These are phyloP conservation scores for Podarcis cretensis DNA, from an alignment of 2,113 vertebrate species.

Conservation along the genomic window DNA sequence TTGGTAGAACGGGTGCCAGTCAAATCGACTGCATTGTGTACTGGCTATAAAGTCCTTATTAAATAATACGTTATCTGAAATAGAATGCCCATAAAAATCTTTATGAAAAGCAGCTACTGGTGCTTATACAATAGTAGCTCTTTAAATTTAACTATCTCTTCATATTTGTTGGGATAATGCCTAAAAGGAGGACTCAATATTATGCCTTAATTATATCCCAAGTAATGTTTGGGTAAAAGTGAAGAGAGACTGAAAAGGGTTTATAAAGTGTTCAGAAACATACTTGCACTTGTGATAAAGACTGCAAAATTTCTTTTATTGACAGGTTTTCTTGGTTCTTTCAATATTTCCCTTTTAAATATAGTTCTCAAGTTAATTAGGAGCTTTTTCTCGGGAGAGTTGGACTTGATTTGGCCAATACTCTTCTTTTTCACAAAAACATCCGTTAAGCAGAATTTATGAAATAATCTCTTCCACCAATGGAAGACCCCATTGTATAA, in stretches of 20 bases:
- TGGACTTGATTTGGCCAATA: too few relatives aligned
- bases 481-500: background rate
- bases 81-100: conserved; percentile 4
- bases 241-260: background rate
- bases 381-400: too few relatives aligned
- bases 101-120: background rate
- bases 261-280: background rate
- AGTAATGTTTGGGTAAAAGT: background rate
- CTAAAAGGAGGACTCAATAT: background rate
- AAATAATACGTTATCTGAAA: background rate
- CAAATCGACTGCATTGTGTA: conserved; percentile 9
- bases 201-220: background rate
- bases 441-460: too few relatives aligned
- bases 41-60: background rate
- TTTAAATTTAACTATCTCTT: conserved; percentile 30
- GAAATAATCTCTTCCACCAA: too few relatives aligned
- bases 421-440: too few relatives aligned
- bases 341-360: too few relatives aligned
- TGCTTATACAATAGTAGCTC: background rate
- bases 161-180: conserved; percentile 33
- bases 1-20: background rate
- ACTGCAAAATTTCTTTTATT: too few relatives aligned
- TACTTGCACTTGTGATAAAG: background rate
- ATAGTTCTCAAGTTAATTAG: too few relatives aligned
- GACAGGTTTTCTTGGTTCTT: too few relatives aligned